Percentiles rank a stretch among this genome's conserved stretches.
phyloP scores from a whole-genome alignment of 2,797 vertebrate species.

The Lithobates sylvaticus region DNA sequence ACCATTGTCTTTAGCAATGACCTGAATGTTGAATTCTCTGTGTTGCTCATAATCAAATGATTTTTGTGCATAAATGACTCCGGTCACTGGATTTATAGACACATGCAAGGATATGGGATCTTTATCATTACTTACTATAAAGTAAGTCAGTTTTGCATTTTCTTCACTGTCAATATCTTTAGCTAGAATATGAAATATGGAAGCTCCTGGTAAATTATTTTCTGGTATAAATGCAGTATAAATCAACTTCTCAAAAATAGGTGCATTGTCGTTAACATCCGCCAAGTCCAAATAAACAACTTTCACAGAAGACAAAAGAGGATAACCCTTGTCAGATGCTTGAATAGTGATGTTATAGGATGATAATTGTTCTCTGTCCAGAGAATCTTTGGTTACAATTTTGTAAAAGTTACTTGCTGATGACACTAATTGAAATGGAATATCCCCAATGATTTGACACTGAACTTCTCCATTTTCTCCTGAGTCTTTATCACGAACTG shows the following conservation, averaged over 20 bases:
- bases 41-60: slow-evolving; percentile 91
- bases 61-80: slow-evolving; percentile 88
- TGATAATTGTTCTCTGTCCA: slow-evolving; percentile 87
- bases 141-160: slow-evolving; percentile 88
- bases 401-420: slow-evolving; percentile 88
- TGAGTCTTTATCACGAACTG: slow-evolving; percentile 86
- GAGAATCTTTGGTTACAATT: slow-evolving; percentile 79
- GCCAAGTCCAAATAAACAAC: slow-evolving; percentile 87
- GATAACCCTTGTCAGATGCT: slow-evolving; percentile 86
- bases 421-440: slow-evolving; percentile 87
- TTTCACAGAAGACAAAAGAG: slow-evolving; percentile 82
- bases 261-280: slow-evolving; percentile 95
- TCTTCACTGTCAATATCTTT: slow-evolving; percentile 86
- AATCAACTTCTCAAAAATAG: slow-evolving; percentile 85
- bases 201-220: slow-evolving; percentile 86
- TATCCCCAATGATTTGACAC: slow-evolving; percentile 78
- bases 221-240: slow-evolving; percentile 90
- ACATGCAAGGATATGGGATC: slow-evolving; percentile 87
- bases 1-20: slow-evolving; percentile 88
- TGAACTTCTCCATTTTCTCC: slow-evolving; percentile 86
- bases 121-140: slow-evolving; percentile 80
- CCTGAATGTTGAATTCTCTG: slow-evolving; percentile 86
- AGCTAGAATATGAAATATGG: slow-evolving; percentile 86
- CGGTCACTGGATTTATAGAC: slow-evolving; percentile 89
- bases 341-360: slow-evolving; percentile 85